Evolutionary conservation across 2,888 invertebrate genomes (phyloP), one percentile per base, ranked within the genome.

Genomic region (Parelbella ahira): DNA sequence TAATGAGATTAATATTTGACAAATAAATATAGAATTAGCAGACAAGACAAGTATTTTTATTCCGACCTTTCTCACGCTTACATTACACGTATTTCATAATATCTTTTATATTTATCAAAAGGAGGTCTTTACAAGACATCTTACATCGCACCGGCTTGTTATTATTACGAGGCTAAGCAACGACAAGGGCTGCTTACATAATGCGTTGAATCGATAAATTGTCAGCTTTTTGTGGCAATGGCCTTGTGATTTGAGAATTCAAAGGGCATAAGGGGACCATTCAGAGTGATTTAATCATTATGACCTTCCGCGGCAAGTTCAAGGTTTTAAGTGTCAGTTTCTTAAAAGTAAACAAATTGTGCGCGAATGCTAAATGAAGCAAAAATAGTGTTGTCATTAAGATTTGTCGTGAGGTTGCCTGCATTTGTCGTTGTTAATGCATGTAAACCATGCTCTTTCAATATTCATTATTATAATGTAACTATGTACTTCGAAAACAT

Each of bases 251-350:
- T 73, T 68, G 66, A 68, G 63, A 56, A 68, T 72, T 74, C 61
- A 68, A 72, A 72, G 66, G 64, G 72, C 65, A 62, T 60, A 65
- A 76, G 72, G 80, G 78, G 73, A 63, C 61, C 63, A 74, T 76
- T 77, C 65, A 75, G 61, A 63, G 62, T 68, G 59, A 61, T 73
- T 68, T 70, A 68, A 77, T 71, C 65, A 63, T 66, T 54, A 56
- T 75, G 78, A 83, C 76, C 81, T 68, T 56, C 55, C 48, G 49
- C 47, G 30, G 49, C 70, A 79, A 82, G 86, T 86, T 86, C 84
- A 86, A 79, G 84, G 86, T 41, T 61, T 70, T 75, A 81, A 75
- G 66, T 55, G 52, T 49, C 49, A 49, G 68, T 77, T 68, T 48
- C 54, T 51, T 47, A 52, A 41, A 38, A 37, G 30, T 33, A 42